These are phyloP conservation scores for Hymenopus coronatus DNA, from an alignment of 2,888 invertebrate genomes.

Conservation along the genomic window DNA sequence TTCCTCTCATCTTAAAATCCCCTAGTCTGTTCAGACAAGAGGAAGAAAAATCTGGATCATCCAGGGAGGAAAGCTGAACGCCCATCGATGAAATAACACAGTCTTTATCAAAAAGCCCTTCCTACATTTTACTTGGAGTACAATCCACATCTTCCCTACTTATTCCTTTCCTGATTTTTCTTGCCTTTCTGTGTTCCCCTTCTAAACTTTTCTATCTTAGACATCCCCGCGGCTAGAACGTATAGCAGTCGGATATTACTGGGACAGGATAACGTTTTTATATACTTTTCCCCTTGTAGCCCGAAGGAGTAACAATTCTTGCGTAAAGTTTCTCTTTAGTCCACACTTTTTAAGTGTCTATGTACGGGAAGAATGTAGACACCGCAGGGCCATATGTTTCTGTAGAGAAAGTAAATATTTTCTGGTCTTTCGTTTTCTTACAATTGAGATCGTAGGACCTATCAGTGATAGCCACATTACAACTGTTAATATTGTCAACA, in stretches of 20 bases:
- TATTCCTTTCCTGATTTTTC: not conserved
- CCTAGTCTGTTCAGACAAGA: not conserved
- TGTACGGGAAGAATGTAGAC: not conserved
- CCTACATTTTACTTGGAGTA: not conserved
- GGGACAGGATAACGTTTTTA: not conserved
- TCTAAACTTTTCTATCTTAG: not conserved
- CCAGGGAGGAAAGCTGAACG: not conserved
- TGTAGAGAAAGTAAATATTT: not conserved
- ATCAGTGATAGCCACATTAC: too few relatives aligned
- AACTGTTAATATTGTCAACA: too few relatives aligned
- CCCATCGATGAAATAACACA: constrained; percentile 9
- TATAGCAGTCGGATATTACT: not conserved
- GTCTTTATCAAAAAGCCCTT: constrained; percentile 15
- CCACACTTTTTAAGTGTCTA: not conserved
- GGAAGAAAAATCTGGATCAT: not conserved
- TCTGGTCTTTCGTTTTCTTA: too few relatives aligned
- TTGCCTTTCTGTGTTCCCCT: not conserved
- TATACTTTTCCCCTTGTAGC: not conserved
- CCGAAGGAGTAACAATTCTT: not conserved
- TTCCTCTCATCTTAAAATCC: not conserved
- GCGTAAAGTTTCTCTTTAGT: not conserved
- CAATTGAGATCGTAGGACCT: too few relatives aligned
- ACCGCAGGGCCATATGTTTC: not conserved
- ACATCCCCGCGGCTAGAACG: not conserved
- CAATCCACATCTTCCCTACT: not conserved